These are phyloP conservation scores for Oryzaephilus surinamensis DNA, from an alignment of 1,140 invertebrate species.

Conservation along the genomic window DNA sequence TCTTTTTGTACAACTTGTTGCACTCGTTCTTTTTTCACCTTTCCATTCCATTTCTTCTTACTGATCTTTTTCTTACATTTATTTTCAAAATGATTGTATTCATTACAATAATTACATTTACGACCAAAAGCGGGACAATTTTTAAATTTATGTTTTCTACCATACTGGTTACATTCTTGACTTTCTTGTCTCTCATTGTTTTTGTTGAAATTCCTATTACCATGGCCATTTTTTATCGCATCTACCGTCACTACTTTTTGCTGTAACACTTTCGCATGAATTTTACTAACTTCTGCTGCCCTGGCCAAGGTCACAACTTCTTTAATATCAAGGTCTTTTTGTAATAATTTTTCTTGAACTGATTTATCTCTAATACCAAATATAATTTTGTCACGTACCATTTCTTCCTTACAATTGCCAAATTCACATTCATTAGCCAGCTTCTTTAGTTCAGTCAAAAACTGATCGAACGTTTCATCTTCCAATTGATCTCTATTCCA, in stretches of 20 bases:
- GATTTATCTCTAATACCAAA: too few species aligned
- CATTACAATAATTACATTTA: constrained; percentile 1
- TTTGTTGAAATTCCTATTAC: too few species aligned
- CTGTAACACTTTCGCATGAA: not conserved
- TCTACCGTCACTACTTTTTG: not conserved
- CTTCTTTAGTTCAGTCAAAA: constrained; percentile 4
- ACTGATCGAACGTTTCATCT: constrained; percentile 7
- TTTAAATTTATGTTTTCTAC: not conserved
- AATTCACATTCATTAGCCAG: constrained; percentile 9
- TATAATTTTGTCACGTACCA: constrained; percentile 1
- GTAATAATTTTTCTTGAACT: not conserved
- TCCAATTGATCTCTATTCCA: constrained; percentile 5
- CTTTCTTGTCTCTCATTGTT: not conserved
- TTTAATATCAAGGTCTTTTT: not conserved
- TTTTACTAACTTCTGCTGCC: not conserved
- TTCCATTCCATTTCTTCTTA: too few species aligned
- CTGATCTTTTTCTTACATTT: not conserved
- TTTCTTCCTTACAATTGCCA: constrained; percentile 1
- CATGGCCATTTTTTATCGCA: not conserved
- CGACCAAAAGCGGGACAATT: not conserved
- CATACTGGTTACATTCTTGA: not conserved
- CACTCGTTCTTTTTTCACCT: too few species aligned
- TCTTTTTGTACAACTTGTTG: too few species aligned
- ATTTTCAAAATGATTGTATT: constrained; percentile 1
- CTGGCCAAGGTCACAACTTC: not conserved